phyloP scores from a whole-genome alignment of 2,113 vertebrate species.

The Steatornis caripensis region DNA sequence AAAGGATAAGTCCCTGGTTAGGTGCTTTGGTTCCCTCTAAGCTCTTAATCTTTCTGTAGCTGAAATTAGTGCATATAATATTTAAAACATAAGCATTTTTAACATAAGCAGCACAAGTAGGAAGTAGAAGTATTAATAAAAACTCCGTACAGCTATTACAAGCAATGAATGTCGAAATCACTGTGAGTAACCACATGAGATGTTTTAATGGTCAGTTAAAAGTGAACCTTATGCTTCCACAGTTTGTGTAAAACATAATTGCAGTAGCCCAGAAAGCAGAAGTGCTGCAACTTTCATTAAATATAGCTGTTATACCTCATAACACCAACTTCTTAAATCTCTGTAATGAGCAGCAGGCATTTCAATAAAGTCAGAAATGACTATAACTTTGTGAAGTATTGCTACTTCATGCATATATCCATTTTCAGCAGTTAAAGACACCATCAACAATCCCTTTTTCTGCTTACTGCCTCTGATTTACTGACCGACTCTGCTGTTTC shows the following conservation, averaged over 20 bases:
- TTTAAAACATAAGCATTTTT: neutral
- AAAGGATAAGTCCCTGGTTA: neutral
- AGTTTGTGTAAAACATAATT: neutral
- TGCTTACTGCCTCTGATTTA: constrained; percentile 34
- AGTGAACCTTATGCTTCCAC: neutral
- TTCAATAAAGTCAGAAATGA: constrained; percentile 25
- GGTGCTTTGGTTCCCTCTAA: neutral
- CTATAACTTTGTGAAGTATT: neutral
- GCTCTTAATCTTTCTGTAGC: neutral
- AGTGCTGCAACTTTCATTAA: neutral
- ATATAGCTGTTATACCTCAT: neutral
- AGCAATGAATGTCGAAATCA: neutral
- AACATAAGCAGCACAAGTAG: neutral
- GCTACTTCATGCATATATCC: neutral
- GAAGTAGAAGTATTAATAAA: neutral
- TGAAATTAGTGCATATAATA: neutral
- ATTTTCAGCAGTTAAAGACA: constrained; percentile 8
- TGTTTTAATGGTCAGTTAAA: neutral
- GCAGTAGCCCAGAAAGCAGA: neutral
- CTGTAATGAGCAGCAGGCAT: constrained; percentile 19
- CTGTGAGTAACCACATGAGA: neutral
- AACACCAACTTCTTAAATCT: constrained; percentile 37
- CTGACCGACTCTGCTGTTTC: constrained; percentile 36
- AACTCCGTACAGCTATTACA: neutral
- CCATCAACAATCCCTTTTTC: constrained; percentile 4